Evolutionary conservation across 2,888 invertebrate species (phyloP).

Genomic region (Lasioglossum vierecki): DNA sequence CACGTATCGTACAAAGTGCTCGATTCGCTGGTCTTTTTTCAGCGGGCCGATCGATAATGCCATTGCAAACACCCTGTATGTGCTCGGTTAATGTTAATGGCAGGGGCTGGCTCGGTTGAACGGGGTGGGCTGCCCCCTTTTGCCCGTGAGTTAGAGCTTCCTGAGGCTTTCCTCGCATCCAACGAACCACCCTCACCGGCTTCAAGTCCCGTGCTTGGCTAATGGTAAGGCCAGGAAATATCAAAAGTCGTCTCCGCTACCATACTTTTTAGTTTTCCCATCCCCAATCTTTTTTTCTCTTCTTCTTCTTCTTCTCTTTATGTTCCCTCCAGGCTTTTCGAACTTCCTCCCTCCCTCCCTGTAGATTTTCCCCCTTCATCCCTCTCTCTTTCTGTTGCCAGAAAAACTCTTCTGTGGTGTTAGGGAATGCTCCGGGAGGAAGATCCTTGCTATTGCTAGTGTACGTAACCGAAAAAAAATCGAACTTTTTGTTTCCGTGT

Average conservation of each 20-base stretch:
- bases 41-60: constrained; percentile 74
- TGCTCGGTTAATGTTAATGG: constrained; percentile 79
- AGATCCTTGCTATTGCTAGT: background rate
- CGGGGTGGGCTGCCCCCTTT: constrained; percentile 72
- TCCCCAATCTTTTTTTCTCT: background rate
- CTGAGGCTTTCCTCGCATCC: constrained; percentile 78
- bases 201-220: constrained; percentile 65
- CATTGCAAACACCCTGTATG: constrained; percentile 76
- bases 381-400: background rate
- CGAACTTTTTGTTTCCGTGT: background rate
- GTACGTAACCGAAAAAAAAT: background rate
- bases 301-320: background rate
- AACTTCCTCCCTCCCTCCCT: background rate
- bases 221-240: constrained; percentile 77
- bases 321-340: background rate
- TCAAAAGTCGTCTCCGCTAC: constrained; percentile 71
- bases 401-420: background rate
- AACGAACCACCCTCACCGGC: constrained; percentile 57
- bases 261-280: constrained; percentile 51
- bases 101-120: constrained; percentile 72
- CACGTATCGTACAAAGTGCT: constrained; percentile 72
- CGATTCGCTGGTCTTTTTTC: constrained; percentile 74
- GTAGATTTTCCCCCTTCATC: constrained; percentile 10
- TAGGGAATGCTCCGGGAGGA: background rate
- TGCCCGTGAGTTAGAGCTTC: constrained; percentile 79